These are phyloP conservation scores for Epistrophe eligans DNA, from an alignment of 2,888 invertebrate species.

Conservation along the genomic window DNA sequence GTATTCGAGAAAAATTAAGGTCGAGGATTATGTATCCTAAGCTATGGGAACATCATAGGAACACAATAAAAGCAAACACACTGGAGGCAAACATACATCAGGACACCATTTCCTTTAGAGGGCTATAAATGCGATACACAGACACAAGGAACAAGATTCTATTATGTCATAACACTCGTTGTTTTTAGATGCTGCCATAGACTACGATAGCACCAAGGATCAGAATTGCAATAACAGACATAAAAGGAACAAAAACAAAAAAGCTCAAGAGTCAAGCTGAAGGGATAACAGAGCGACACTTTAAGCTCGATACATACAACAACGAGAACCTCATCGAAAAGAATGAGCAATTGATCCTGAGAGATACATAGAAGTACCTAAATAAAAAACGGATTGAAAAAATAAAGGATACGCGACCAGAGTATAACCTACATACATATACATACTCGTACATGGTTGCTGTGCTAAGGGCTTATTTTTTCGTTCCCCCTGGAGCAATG, in stretches of 20 bases:
- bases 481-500: slow-evolving; percentile 14
- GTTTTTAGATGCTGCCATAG: slow-evolving; percentile 41
- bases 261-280: slow-evolving; percentile 26
- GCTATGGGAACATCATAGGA: not conserved
- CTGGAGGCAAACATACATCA: slow-evolving; percentile 25
- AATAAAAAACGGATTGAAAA: not conserved
- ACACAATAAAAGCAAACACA: slow-evolving; percentile 5
- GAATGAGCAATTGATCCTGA: slow-evolving; percentile 63
- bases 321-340: slow-evolving; percentile 39
- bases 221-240: slow-evolving; percentile 10
- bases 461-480: not conserved
- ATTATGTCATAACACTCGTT: slow-evolving; percentile 59
- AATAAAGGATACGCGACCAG: slow-evolving; percentile 14
- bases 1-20: slow-evolving; percentile 53
- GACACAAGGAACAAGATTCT: slow-evolving; percentile 48
- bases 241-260: slow-evolving; percentile 3
- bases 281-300: slow-evolving; percentile 50
- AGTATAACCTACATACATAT: no score
- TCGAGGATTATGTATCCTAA: slow-evolving; percentile 55
- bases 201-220: slow-evolving; percentile 24
- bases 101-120: slow-evolving; percentile 14
- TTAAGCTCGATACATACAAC: slow-evolving; percentile 25
- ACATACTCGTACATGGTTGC: slow-evolving; percentile 4
- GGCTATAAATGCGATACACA: slow-evolving; percentile 15
- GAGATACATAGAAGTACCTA: slow-evolving; percentile 4